Evolutionary conservation across 37 sponge, comb jelly and placozoan genomes (phyloP), one percentile per base, ranked within the genome.

Genomic region (Haliclona indistincta): DNA sequence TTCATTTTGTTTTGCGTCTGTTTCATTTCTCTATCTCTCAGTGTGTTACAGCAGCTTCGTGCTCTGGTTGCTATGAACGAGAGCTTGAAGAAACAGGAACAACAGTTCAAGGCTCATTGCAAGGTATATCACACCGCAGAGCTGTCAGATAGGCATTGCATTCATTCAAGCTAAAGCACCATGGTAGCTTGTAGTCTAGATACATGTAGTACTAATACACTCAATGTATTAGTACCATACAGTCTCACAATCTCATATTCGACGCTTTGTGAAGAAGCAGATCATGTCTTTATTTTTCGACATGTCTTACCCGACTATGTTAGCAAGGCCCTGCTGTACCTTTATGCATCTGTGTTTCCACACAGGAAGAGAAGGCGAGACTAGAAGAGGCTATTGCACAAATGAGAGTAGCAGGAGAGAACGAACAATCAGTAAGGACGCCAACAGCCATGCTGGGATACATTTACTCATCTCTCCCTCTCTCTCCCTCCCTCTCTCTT

Each of bases 91-190:
- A 83, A 76, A 63, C 96, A 95, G n/a, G 96, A 95, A 47, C 77
- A 76, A 45, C 96, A 95, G 81, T 95, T 95, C 76, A 92, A 92
- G 56, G 75, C 76, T 47, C 86, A 92, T 63, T 92, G 94, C 82
- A 83, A 90, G 78, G 92, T 89, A 43, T 64, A 72, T 7, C 23
- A 23, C 6, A 32, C 22, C 15, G 6, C 13, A 19, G 11, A 71
- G 11, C 32, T 66, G 17, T 17, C 64, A 22, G 41, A 17, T 15
- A n/a, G n/a, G n/a, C n/a, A n/a, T n/a, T n/a, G n/a, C n/a, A n/a
- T n/a, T n/a, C n/a, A n/a, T n/a, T n/a, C n/a, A n/a, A n/a, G n/a
- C n/a, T n/a, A n/a, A n/a, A n/a, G n/a, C n/a, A n/a, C n/a, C n/a
- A n/a, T n/a, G n/a, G n/a, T n/a, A n/a, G n/a, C n/a, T n/a, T n/a